Conservation (phyloP, 2,113 vertebrate species). For the Polyodon spathula region DNA sequence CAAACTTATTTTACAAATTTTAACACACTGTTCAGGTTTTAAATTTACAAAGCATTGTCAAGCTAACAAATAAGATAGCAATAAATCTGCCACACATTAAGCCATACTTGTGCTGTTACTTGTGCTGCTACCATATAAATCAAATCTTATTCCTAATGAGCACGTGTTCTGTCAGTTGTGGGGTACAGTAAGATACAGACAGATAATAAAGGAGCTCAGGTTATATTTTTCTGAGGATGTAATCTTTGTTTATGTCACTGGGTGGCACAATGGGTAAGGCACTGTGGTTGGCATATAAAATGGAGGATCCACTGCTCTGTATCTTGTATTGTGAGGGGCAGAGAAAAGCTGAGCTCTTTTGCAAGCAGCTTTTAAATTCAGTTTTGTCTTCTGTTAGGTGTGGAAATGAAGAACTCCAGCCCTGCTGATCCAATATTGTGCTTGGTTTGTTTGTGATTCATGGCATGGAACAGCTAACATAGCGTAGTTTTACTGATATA, state of each 20-base stretch:
- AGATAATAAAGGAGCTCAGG: no score
- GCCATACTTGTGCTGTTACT: no score
- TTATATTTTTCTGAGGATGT: neutral
- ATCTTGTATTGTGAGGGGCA: neutral
- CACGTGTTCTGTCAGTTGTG: no score
- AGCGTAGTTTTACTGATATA: slow-evolving; percentile 4
- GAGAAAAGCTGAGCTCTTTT: neutral
- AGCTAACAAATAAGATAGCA: no score
- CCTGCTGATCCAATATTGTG: neutral
- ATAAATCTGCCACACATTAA: no score
- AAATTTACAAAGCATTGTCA: no score
- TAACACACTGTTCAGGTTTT: no score
- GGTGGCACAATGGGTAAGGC: slow-evolving; percentile 1
- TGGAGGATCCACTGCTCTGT: neutral
- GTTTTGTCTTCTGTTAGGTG: neutral
- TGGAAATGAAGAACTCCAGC: neutral
- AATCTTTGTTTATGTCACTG: neutral
- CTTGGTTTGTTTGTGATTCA: slow-evolving; percentile 1
- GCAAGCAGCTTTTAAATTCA: neutral
- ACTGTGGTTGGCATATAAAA: neutral
- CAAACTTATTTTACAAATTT: no score
- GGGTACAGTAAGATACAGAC: neutral
- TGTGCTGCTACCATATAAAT: no score
- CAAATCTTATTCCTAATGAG: no score
- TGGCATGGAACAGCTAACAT: neutral